Conservation (phyloP, 2,113 vertebrate genomes). For the Casuarius casuarius region DNA sequence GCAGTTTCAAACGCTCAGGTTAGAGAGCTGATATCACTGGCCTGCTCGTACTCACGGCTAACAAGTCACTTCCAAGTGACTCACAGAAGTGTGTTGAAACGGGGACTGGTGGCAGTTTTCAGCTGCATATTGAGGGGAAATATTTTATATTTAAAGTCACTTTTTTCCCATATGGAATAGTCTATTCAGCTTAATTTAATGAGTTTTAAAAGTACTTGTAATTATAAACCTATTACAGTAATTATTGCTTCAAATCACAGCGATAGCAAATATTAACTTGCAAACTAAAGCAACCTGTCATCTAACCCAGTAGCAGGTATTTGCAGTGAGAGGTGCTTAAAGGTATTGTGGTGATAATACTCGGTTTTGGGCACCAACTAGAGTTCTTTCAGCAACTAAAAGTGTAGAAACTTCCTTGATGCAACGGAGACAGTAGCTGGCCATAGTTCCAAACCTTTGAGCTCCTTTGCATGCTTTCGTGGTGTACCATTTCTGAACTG, state of each 20-base stretch:
- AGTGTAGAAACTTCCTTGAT: fast-evolving
- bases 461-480: background rate
- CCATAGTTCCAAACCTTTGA: background rate
- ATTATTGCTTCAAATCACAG: slow-evolving; percentile 2
- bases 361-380: background rate
- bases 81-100: background rate
- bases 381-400: background rate
- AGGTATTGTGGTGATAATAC: background rate
- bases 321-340: background rate
- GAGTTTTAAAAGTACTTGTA: slow-evolving; percentile 32
- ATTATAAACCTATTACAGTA: slow-evolving; percentile 22
- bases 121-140: background rate
- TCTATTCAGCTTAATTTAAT: slow-evolving; percentile 11
- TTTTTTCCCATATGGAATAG: background rate
- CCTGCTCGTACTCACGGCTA: background rate
- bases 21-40: background rate
- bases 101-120: background rate
- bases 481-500: background rate
- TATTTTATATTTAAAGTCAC: background rate
- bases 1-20: background rate
- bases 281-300: background rate
- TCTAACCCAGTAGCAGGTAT: background rate
- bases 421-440: background rate
- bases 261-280: background rate
- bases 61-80: fast-evolving